These are phyloP conservation scores for Cyphomyrus discorhynchus DNA, from an alignment of 2,113 vertebrate genomes.

Conservation along the genomic window DNA sequence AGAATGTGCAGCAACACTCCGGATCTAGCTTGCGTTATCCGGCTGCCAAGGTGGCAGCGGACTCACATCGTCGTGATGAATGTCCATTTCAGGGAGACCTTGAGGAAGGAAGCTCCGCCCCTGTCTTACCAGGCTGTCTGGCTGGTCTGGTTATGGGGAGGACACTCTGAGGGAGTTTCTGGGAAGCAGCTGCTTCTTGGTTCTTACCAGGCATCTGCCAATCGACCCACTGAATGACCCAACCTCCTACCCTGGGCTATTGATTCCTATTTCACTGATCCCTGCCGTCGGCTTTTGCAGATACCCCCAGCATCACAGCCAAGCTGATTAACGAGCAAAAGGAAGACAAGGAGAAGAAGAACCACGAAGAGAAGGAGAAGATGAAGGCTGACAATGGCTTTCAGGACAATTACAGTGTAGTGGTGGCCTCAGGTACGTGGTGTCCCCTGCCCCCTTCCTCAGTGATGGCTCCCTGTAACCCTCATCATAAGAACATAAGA, in stretches of 20 bases:
- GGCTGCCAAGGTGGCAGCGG: neutral
- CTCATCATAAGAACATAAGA: neutral
- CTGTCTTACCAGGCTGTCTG: neutral
- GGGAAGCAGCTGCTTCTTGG: neutral
- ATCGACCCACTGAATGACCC: neutral
- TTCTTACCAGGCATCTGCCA: slow-evolving; percentile 8
- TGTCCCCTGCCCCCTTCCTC: neutral
- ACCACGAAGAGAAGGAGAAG: slow-evolving; percentile 98
- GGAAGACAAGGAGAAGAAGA: slow-evolving; percentile 98
- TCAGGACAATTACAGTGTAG: slow-evolving; percentile 97
- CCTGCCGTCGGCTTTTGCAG: slow-evolving; percentile 45
- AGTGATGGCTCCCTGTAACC: neutral
- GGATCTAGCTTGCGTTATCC: neutral
- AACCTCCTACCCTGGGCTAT: neutral
- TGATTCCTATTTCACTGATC: neutral
- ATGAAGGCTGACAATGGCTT: slow-evolving; percentile 95
- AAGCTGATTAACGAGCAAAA: slow-evolving; percentile 97
- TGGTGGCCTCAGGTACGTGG: slow-evolving; percentile 88
- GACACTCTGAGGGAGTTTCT: neutral
- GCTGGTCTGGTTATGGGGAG: neutral
- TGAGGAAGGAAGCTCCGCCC: slow-evolving; percentile 29
- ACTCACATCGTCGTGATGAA: slow-evolving; percentile 33
- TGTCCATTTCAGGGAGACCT: slow-evolving; percentile 41
- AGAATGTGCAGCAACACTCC: neutral
- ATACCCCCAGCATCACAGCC: slow-evolving; percentile 97